phyloP scores from a whole-genome alignment of 2,888 invertebrate species.

The Lasioglossum calceatum region DNA sequence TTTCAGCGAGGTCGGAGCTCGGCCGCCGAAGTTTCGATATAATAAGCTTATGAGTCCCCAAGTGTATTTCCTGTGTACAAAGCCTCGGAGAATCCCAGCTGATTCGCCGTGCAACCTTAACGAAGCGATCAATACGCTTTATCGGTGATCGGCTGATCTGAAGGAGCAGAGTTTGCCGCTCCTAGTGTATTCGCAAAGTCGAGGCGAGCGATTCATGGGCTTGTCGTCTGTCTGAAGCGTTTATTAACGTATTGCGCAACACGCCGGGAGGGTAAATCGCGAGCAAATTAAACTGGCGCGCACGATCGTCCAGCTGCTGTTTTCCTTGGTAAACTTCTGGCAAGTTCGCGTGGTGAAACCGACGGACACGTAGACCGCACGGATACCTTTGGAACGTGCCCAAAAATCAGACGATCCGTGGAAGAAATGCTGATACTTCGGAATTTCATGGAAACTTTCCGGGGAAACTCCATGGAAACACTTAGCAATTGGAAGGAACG shows the following conservation, averaged over 20 bases:
- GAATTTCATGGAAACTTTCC: conserved; percentile 20
- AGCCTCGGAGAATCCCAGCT: conserved; percentile 30
- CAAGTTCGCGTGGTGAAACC: neutral
- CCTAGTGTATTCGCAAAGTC: neutral
- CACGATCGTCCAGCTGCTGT: conserved; percentile 13
- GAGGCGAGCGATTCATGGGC: neutral
- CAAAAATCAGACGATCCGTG: conserved; percentile 39
- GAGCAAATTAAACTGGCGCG: conserved; percentile 17
- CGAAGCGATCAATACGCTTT: conserved; percentile 72
- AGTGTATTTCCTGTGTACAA: conserved; percentile 20
- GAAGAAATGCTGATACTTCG: conserved; percentile 17
- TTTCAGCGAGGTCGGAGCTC: neutral
- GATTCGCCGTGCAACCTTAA: conserved; percentile 59
- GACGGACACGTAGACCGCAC: conserved; percentile 7
- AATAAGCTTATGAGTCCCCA: conserved; percentile 27
- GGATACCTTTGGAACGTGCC: conserved; percentile 46
- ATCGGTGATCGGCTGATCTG: conserved; percentile 65
- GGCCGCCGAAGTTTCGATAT: neutral
- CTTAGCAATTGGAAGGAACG: conserved; percentile 6
- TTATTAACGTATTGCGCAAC: conserved; percentile 43
- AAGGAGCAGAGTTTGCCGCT: conserved; percentile 38
- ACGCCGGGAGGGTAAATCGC: conserved; percentile 6
- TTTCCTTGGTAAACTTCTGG: neutral
- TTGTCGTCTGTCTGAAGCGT: neutral
- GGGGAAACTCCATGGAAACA: neutral